phyloP scores from a whole-genome alignment of 2,113 vertebrate species.

The Erythrolamprus reginae region DNA sequence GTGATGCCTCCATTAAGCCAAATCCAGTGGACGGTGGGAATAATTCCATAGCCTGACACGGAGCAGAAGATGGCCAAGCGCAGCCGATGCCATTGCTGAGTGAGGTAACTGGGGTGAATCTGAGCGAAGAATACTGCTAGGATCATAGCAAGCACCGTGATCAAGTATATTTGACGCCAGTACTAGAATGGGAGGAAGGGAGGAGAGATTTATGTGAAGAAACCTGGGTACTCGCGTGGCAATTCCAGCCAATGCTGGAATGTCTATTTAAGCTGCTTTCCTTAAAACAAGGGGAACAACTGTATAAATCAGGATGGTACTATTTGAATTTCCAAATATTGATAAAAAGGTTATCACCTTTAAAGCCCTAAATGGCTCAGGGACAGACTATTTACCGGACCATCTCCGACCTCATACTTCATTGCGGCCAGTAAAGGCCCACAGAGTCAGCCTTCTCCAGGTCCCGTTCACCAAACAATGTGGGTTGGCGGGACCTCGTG shows the following conservation, averaged over 20 bases:
- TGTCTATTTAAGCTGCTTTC: background rate
- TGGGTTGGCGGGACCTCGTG: too few species aligned
- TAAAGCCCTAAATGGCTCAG: too few species aligned
- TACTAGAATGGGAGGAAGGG: constrained; percentile 69
- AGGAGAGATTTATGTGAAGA: background rate
- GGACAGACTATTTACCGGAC: too few species aligned
- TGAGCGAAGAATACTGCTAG: constrained; percentile 92
- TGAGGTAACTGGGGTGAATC: constrained; percentile 91
- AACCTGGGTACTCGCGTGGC: background rate
- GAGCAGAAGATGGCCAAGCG: constrained; percentile 87
- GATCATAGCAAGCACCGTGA: constrained; percentile 90
- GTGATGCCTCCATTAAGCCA: constrained; percentile 85
- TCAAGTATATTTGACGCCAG: constrained; percentile 92
- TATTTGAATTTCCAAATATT: background rate
- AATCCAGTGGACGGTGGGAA: constrained; percentile 92
- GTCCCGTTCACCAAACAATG: too few species aligned
- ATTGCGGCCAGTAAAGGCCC: too few species aligned
- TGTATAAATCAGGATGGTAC: background rate
- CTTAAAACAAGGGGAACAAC: too few species aligned
- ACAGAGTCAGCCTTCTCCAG: too few species aligned
- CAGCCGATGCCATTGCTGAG: constrained; percentile 86
- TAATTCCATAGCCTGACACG: constrained; percentile 83
- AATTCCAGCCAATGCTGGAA: background rate
- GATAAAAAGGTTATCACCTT: too few species aligned
- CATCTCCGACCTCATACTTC: too few species aligned